Conservation (phyloP, 1,140 invertebrate species). For the Lepidurus packardi region DNA sequence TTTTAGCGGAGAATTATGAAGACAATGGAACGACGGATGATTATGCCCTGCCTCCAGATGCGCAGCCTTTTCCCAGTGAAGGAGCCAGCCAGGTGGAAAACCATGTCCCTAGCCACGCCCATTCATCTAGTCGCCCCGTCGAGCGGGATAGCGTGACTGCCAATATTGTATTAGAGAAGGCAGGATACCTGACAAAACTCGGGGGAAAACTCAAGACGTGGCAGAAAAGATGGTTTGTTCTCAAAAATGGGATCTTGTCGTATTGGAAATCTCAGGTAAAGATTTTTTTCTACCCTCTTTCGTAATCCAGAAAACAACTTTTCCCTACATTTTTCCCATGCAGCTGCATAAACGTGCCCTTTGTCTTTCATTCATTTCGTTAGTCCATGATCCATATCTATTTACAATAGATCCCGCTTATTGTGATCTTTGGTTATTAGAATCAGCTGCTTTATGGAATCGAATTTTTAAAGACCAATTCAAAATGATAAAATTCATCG, state of each 20-base stretch:
- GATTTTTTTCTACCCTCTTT: not conserved
- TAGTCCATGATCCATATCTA: too few relatives aligned
- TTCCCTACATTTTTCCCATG: too few relatives aligned
- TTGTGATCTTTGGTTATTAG: too few relatives aligned
- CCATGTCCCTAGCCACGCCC: conserved; percentile 28
- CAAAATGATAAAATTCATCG: too few relatives aligned
- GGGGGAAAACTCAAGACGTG: conserved; percentile 93
- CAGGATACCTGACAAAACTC: conserved; percentile 86
- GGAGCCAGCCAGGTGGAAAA: not conserved
- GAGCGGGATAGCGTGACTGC: conserved; percentile 47
- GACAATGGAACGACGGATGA: conserved; percentile 56
- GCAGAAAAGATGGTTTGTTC: conserved; percentile 87
- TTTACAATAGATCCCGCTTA: too few relatives aligned
- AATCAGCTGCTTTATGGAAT: too few relatives aligned
- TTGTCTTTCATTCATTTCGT: too few relatives aligned
- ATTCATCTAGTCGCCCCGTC: not conserved
- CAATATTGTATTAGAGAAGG: conserved; percentile 74
- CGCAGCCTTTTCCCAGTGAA: conserved; percentile 5
- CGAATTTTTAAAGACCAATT: too few relatives aligned
- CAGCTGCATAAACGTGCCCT: too few relatives aligned
- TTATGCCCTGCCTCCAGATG: conserved; percentile 79
- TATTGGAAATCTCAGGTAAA: conserved; percentile 81
- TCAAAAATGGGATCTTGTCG: conserved; percentile 81
- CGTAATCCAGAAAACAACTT: too few relatives aligned
- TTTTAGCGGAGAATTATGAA: conserved; percentile 11